Evolutionary conservation across 1,140 invertebrate genomes (phyloP).

Genomic region (Penaeus indicus): DNA sequence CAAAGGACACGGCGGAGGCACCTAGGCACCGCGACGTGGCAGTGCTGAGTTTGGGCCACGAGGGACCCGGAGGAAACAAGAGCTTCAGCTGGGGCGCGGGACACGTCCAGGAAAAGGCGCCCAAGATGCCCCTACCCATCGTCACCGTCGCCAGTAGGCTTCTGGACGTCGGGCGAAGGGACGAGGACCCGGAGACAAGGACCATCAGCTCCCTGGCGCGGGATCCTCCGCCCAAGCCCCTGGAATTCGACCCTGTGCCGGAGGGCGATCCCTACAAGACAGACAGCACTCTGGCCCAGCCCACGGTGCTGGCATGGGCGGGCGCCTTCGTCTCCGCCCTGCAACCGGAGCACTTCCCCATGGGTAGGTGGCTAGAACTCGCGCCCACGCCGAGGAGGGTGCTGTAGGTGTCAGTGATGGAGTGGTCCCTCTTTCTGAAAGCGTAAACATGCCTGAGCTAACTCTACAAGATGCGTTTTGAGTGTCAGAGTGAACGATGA

Average conservation of each 20-base stretch:
- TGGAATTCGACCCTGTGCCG: conserved; percentile 40
- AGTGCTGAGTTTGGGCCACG: conserved; percentile 13
- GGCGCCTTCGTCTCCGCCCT: conserved; percentile 42
- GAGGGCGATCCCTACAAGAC: conserved; percentile 37
- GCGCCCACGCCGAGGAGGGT: too few species aligned
- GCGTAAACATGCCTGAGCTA: too few species aligned
- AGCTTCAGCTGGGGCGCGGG: conserved; percentile 20
- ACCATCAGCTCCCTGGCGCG: conserved; percentile 24
- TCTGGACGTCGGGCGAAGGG: neutral
- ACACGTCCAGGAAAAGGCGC: neutral
- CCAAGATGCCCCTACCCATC: conserved; percentile 27
- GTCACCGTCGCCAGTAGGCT: conserved; percentile 52
- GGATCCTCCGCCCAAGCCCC: conserved; percentile 20
- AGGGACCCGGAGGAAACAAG: conserved; percentile 26
- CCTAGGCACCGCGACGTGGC: neutral
- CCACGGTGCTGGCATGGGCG: conserved; percentile 50
- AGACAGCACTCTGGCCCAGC: conserved; percentile 41
- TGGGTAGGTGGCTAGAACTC: conserved; percentile 21
- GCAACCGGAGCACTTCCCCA: conserved; percentile 39
- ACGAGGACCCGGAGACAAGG: neutral
- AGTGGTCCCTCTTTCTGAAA: too few species aligned
- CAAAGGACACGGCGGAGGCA: neutral
- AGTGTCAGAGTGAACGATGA: too few species aligned
- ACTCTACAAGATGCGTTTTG: too few species aligned
- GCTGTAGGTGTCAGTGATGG: too few species aligned